Evolutionary conservation across 2,113 vertebrate species (phyloP), one percentile per base, ranked within the genome.

Genomic region (Chionomys nivalis): DNA sequence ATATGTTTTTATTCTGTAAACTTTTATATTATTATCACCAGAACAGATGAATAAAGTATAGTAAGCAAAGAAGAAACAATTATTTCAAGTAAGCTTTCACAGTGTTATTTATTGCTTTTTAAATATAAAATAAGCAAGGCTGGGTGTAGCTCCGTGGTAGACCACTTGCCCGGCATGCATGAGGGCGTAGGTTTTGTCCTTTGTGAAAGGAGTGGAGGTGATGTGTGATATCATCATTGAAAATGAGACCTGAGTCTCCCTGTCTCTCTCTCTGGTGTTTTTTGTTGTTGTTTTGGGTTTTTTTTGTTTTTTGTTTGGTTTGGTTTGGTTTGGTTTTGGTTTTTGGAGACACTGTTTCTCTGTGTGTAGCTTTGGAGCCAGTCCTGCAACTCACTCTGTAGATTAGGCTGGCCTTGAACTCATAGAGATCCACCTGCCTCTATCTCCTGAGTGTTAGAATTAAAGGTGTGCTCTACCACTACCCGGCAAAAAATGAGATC

Each of bases 1-100:
- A 87, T 39, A 47, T 89, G 11, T 77, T 93, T 92, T 93, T 76
- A 70, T 82, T 96, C 49, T 73, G 7, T 66, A 94, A 89, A 17
- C 55, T 90, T 94, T 96, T 87, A 26, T 21, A 23, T 79, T 63
- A 63, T 79, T 79, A 76, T 79, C 89, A 89, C 28, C 31, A 91
- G 77, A 72, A 94, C 52, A 85, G 83, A 96, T 70, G 13, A 91
- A 79, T 81, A 87, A 16, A 78, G 31, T n/a, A 83, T 47, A 49
- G 31, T 44, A 52, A 88, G 23, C 13, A 72, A 82, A 77, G 83
- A 72, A 78, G 72, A 82, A 77, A 75, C n/a, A 58, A 10, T 58
- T 36, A 26, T 73, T 4, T 86, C 5, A 77, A 72, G 7, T 87
- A 55, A 72, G 52, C 33, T 72, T 81, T 70, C 52, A 5, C 87